A percentile compares a stretch with the other conserved stretches of the same genome.
phyloP scores from a whole-genome alignment of 2,113 vertebrate genomes.

The Burhinus bistriatus region DNA sequence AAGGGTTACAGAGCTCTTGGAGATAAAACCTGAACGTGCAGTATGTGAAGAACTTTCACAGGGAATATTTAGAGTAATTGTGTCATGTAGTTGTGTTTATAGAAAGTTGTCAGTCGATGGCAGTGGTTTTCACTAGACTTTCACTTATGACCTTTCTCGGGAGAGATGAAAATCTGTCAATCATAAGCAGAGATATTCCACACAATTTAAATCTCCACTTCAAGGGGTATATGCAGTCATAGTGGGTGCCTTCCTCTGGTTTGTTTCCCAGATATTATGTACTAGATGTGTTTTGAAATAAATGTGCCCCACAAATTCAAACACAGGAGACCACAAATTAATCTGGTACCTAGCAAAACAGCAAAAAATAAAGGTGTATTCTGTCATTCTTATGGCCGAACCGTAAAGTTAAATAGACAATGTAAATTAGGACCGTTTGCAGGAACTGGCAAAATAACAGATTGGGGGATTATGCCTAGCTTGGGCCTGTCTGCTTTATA shows the following conservation, averaged over 20 bases:
- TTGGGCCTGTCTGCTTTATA: not conserved
- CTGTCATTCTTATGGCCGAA: not conserved
- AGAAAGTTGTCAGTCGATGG: not conserved
- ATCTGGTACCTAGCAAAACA: not conserved
- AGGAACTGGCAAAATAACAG: not conserved
- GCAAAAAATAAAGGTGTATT: not conserved
- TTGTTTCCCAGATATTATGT: not conserved
- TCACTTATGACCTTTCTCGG: not conserved
- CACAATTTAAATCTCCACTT: not conserved
- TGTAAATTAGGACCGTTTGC: not conserved
- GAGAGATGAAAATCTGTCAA: not conserved
- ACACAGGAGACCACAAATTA: not conserved
- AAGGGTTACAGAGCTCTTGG: not conserved
- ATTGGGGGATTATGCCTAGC: not conserved
- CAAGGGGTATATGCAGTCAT: not conserved
- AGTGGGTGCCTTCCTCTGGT: not conserved
- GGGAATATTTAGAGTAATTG: not conserved
- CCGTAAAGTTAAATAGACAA: not conserved
- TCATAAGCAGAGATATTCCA: not conserved
- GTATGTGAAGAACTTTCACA: not conserved
- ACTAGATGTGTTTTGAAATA: not conserved
- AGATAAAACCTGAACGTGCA: not conserved
- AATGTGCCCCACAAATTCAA: not conserved
- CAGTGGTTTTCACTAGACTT: not conserved
- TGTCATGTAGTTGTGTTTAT: not conserved